A percentile compares a stretch with the other conserved stretches of the same genome.
Evolutionary conservation across 2,113 vertebrate genomes (phyloP).

Genomic region (Bubo scandiacus): DNA sequence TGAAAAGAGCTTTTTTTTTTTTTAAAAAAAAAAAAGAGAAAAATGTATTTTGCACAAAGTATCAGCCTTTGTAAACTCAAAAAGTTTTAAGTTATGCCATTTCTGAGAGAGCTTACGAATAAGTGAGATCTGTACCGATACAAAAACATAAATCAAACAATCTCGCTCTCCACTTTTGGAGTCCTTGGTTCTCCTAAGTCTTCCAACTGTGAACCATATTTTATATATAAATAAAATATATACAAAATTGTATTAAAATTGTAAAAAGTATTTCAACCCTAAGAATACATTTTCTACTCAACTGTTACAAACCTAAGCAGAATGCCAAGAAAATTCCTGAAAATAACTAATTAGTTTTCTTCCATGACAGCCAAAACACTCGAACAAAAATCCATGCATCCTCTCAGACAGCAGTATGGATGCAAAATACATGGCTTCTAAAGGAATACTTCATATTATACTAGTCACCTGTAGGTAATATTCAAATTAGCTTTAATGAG

Average conservation of each 20-base stretch:
- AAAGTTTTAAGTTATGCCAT: background rate
- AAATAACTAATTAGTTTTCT: background rate
- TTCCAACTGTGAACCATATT: background rate
- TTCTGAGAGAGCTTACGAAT: background rate
- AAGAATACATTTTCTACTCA: background rate
- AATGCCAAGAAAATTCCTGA: background rate
- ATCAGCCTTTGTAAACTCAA: background rate
- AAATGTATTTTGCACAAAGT: background rate
- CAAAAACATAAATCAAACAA: background rate
- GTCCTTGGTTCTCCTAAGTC: background rate
- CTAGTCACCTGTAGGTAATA: background rate
- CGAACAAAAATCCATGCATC: background rate
- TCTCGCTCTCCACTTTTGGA: background rate
- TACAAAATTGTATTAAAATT: background rate
- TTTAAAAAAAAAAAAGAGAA: no score
- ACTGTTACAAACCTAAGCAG: background rate
- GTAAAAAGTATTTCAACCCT: background rate
- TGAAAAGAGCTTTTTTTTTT: background rate
- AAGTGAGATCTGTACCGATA: background rate
- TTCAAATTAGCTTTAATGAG: background rate
- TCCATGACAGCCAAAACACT: background rate
- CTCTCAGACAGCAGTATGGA: background rate
- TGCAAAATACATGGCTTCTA: background rate
- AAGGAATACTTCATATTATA: background rate
- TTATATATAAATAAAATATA: background rate